phyloP scores from a whole-genome alignment of 2,888 invertebrate genomes.

The Conus canariensis region DNA sequence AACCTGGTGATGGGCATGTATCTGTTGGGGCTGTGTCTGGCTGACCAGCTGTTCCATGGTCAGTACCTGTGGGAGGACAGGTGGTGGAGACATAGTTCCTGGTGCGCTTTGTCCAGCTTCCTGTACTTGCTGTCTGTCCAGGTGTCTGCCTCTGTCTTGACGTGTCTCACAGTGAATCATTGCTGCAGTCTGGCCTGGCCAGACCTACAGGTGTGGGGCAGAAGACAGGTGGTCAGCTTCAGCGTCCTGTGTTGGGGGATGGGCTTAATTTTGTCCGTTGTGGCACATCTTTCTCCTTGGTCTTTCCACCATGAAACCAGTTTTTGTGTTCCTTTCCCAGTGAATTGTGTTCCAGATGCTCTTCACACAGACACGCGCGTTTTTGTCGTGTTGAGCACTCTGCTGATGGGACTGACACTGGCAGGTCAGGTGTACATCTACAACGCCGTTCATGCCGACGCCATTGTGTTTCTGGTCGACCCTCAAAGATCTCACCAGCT shows the following conservation, averaged over 20 bases:
- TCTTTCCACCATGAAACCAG: neutral
- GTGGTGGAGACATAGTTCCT: neutral
- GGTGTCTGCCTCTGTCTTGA: neutral
- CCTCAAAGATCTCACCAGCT: neutral
- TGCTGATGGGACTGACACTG: neutral
- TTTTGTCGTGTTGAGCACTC: neutral
- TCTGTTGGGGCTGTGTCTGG: too few relatives aligned
- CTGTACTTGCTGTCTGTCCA: neutral
- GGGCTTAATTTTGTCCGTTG: too few relatives aligned
- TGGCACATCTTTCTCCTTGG: too few relatives aligned
- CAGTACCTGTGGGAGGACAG: too few relatives aligned
- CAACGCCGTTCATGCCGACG: neutral
- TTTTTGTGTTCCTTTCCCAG: neutral
- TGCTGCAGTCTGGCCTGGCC: neutral
- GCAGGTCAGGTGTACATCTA: constrained; percentile 2
- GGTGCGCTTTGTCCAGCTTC: neutral
- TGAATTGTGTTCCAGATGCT: neutral
- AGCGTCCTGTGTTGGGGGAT: too few relatives aligned
- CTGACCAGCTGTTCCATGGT: too few relatives aligned
- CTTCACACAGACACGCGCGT: neutral
- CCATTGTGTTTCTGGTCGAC: neutral
- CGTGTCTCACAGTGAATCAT: neutral
- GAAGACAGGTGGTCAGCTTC: too few relatives aligned
- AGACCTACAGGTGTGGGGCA: neutral
- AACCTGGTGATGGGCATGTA: neutral